A percentile compares a stretch with the other conserved stretches of the same genome.
Conservation (phyloP, 2,113 vertebrate species). For the Plecturocebus donacophilus region DNA sequence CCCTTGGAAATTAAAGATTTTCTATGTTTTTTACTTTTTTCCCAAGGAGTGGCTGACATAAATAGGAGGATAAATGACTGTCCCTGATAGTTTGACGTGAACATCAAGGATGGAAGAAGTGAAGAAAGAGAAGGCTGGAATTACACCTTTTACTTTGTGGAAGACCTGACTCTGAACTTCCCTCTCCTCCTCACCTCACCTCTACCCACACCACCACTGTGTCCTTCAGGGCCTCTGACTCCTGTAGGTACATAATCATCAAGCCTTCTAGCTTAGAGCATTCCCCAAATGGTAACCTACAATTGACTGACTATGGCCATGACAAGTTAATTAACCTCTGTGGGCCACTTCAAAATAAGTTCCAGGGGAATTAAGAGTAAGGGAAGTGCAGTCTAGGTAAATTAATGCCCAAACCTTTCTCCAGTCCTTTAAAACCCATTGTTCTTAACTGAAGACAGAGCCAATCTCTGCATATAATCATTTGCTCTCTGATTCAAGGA, state of each 20-base stretch:
- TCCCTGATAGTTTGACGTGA: not conserved
- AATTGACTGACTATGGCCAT: not conserved
- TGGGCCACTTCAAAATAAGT: not conserved
- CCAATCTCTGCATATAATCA: not conserved
- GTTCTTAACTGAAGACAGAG: not conserved
- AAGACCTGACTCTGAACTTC: not conserved
- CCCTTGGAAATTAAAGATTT: not conserved
- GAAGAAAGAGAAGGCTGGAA: not conserved
- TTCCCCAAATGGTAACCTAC: not conserved
- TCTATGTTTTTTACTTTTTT: not conserved
- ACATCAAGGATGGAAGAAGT: not conserved
- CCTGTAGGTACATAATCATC: not conserved
- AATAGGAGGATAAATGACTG: not conserved
- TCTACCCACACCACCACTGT: not conserved
- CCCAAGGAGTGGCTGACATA: too few relatives aligned
- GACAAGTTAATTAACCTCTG: not conserved
- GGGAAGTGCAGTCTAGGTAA: not conserved
- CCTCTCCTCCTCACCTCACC: not conserved
- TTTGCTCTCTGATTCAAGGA: conserved; percentile 22
- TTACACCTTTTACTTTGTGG: not conserved
- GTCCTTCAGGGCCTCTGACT: not conserved
- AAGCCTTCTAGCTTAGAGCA: not conserved
- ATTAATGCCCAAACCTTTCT: not conserved
- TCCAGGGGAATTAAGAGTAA: not conserved
- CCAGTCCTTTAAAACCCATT: not conserved